phyloP scores from a whole-genome alignment of 1,140 invertebrate species.

The Hylaeus volcanicus region DNA sequence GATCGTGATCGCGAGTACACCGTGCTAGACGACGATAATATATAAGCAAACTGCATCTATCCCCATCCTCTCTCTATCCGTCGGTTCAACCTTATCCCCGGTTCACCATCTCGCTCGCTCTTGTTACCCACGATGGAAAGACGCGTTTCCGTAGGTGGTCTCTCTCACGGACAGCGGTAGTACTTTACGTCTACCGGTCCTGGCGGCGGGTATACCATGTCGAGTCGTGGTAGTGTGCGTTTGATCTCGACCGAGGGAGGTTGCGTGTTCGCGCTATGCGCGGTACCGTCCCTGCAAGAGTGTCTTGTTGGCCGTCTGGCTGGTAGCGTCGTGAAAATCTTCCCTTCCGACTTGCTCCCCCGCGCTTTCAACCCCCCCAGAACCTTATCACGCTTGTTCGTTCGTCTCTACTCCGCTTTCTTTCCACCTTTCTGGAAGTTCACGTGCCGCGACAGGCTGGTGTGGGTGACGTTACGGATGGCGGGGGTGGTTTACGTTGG shows the following conservation, averaged over 20 bases:
- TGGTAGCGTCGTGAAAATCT: constrained; percentile 53
- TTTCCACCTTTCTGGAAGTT: constrained; percentile 25
- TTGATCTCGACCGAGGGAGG: constrained; percentile 20
- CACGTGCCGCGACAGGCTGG: constrained; percentile 37
- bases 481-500: constrained; percentile 55
- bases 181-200: constrained; percentile 45
- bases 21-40: not conserved
- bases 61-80: constrained; percentile 32
- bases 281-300: constrained; percentile 53
- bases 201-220: constrained; percentile 42
- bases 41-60: constrained; percentile 10
- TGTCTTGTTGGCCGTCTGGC: constrained; percentile 68
- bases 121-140: constrained; percentile 18
- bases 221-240: constrained; percentile 46
- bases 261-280: constrained; percentile 20
- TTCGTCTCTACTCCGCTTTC: constrained; percentile 27
- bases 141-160: constrained; percentile 48
- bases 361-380: not conserved
- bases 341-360: constrained; percentile 12
- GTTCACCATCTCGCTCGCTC: not conserved
- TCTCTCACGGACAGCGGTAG: constrained; percentile 39
- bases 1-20: constrained; percentile 33
- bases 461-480: constrained; percentile 57
- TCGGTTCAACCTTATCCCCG: constrained; percentile 6
- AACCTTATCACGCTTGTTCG: constrained; percentile 41